phyloP scores from a whole-genome alignment of 2,797 vertebrate genomes.

The Amazona finschi region DNA sequence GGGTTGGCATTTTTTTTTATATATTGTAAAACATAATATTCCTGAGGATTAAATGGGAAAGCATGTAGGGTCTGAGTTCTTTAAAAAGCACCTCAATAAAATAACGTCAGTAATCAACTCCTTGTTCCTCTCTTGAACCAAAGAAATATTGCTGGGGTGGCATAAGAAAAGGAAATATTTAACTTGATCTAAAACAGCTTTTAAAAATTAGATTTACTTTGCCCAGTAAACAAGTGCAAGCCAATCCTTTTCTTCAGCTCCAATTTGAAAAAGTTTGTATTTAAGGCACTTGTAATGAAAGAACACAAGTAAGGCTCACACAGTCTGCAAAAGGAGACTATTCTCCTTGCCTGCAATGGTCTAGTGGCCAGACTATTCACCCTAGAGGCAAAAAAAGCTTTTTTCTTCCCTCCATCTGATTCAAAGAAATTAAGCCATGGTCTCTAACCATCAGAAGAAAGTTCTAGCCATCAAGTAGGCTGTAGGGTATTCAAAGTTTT shows the following conservation, averaged over 20 bases:
- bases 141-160: background rate
- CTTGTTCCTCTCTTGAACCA: background rate
- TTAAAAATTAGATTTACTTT: background rate
- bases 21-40: background rate
- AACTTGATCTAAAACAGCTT: background rate
- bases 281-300: background rate
- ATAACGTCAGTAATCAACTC: background rate
- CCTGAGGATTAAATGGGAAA: background rate
- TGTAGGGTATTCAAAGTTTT: background rate
- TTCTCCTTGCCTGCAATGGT: background rate
- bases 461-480: background rate
- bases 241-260: background rate
- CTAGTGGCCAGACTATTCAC: background rate
- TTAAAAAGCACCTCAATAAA: background rate
- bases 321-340: background rate
- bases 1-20: too few species aligned
- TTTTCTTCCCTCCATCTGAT: background rate
- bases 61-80: background rate
- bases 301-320: background rate
- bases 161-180: background rate
- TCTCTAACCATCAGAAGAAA: background rate
- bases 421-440: background rate
- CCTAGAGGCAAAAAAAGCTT: background rate
- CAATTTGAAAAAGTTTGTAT: background rate
- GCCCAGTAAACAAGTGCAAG: background rate